Evolutionary conservation across 2,113 vertebrate species (phyloP).

Genomic region (Daphoenositta chrysoptera): DNA sequence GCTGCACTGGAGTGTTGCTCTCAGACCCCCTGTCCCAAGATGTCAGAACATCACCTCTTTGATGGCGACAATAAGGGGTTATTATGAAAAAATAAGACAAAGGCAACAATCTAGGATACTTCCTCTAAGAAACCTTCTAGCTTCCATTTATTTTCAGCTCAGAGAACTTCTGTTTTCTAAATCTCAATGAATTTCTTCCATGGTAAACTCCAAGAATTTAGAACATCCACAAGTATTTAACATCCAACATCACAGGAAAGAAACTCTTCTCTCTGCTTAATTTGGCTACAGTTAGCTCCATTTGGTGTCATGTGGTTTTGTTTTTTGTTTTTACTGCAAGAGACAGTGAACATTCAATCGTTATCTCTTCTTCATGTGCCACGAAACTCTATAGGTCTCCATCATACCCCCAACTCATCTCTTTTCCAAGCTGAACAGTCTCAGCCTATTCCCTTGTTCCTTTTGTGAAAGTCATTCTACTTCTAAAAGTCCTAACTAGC

Average conservation of each 20-base stretch:
- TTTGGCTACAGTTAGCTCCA: not conserved
- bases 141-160: not conserved
- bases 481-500: not conserved
- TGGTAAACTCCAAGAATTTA: not conserved
- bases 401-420: not conserved
- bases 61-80: not conserved
- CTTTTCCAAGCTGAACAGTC: not conserved
- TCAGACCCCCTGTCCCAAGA: not conserved
- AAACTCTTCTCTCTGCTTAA: not conserved
- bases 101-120: not conserved
- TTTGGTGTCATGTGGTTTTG: not conserved
- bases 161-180: not conserved
- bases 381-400: not conserved
- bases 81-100: not conserved
- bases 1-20: not conserved
- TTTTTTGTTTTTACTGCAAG: not conserved
- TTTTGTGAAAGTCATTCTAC: not conserved
- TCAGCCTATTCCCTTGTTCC: not conserved
- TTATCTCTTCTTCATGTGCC: not conserved
- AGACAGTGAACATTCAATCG: not conserved
- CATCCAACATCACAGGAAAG: not conserved
- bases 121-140: not conserved
- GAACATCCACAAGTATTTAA: not conserved
- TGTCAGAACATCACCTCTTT: not conserved
- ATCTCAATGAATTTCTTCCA: not conserved